These are phyloP conservation scores for Drosophila macrospina DNA, from an alignment of 2,888 invertebrate species.

Conservation along the genomic window DNA sequence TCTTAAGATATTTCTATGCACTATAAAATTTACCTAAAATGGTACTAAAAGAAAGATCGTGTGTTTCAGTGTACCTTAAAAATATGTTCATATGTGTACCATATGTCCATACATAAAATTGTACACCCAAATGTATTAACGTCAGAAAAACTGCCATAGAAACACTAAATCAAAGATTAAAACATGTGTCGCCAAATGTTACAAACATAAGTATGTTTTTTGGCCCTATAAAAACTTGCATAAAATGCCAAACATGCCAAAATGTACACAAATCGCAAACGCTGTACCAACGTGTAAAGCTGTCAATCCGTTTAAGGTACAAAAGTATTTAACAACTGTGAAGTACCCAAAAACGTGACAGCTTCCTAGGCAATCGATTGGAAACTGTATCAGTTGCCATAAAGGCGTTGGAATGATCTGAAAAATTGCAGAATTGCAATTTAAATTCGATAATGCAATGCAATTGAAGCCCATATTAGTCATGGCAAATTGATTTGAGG, in stretches of 20 bases:
- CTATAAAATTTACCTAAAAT: too few relatives aligned
- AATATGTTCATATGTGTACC: too few relatives aligned
- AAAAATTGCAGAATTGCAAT: conserved; percentile 47
- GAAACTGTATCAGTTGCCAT: conserved; percentile 34
- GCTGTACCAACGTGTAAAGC: conserved; percentile 15
- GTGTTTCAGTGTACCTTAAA: too few relatives aligned
- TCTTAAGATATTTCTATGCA: too few relatives aligned
- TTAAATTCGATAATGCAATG: conserved; percentile 50
- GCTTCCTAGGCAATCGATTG: conserved; percentile 26
- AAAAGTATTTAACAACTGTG: conserved; percentile 3
- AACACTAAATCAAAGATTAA: neutral
- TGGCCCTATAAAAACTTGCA: conserved; percentile 15
- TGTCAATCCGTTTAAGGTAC: conserved; percentile 2
- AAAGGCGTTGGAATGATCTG: conserved; percentile 26
- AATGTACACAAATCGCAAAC: conserved; percentile 1
- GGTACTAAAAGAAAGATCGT: too few relatives aligned
- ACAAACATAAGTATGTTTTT: neutral
- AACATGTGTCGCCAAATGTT: conserved; percentile 1
- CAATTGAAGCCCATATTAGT: conserved; percentile 75
- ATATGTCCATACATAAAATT: neutral
- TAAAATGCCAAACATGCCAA: neutral
- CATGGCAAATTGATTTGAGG: conserved; percentile 68
- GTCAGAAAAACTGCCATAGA: neutral
- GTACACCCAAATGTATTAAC: neutral
- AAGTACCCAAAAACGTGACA: conserved; percentile 16